phyloP scores from a whole-genome alignment of 2,888 invertebrate genomes.

The Eristalis pertinax region DNA sequence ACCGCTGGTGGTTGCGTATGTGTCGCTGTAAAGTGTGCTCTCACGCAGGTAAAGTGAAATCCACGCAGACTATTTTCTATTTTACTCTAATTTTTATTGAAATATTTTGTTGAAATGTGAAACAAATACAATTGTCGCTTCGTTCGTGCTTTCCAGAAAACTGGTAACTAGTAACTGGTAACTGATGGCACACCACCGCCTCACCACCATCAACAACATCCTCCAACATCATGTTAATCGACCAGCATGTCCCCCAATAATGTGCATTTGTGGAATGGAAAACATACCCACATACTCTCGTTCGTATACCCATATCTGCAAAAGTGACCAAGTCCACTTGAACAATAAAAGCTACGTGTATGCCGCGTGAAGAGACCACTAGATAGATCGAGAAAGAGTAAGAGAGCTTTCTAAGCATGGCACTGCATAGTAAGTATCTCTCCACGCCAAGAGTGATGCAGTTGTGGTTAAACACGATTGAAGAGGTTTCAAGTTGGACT shows the following conservation, averaged over 20 bases:
- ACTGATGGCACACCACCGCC: slow-evolving; percentile 5
- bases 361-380: slow-evolving; percentile 12
- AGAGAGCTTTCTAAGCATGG: slow-evolving; percentile 66
- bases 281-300: background rate
- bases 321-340: slow-evolving; percentile 14
- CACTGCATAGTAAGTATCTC: slow-evolving; percentile 57
- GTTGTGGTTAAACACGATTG: slow-evolving; percentile 13
- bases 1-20: slow-evolving; percentile 23
- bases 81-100: slow-evolving; percentile 72
- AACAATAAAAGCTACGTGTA: background rate
- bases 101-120: slow-evolving; percentile 65
- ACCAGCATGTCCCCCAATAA: background rate
- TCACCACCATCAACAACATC: slow-evolving; percentile 12
- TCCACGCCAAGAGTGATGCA: slow-evolving; percentile 27
- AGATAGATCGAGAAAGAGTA: slow-evolving; percentile 18
- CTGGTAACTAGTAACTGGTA: background rate
- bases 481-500: slow-evolving; percentile 10
- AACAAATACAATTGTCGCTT: slow-evolving; percentile 51
- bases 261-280: background rate
- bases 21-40: slow-evolving; percentile 4
- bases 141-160: slow-evolving; percentile 38
- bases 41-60: slow-evolving; percentile 63
- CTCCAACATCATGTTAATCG: slow-evolving; percentile 15
- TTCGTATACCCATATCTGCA: background rate
- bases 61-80: slow-evolving; percentile 67